These are phyloP conservation scores for Pterocles gutturalis DNA, from an alignment of 2,113 vertebrate species.

Conservation along the genomic window DNA sequence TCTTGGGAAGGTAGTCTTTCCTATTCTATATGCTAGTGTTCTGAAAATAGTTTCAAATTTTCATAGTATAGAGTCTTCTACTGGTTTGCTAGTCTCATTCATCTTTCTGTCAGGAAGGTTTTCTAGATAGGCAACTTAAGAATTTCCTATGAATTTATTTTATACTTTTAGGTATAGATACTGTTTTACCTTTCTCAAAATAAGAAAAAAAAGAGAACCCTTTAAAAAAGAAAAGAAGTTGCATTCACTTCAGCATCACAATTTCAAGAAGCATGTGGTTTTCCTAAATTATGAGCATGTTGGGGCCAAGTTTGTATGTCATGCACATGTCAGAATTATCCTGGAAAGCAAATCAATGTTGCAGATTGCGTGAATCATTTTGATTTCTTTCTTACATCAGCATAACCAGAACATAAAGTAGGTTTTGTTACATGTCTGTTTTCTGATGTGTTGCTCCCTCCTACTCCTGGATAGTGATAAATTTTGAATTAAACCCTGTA, in stretches of 20 bases:
- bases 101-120: neutral
- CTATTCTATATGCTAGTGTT: neutral
- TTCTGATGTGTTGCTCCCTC: neutral
- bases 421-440: neutral
- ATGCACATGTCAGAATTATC: neutral
- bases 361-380: neutral
- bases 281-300: neutral
- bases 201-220: too few relatives aligned
- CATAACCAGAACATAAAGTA: neutral
- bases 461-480: neutral
- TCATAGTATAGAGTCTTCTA: neutral
- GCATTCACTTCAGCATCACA: neutral
- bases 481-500: neutral
- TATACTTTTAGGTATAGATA: neutral
- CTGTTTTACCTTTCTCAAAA: neutral
- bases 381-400: neutral
- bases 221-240: neutral
- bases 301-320: neutral
- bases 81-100: neutral
- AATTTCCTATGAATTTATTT: slow-evolving; percentile 2
- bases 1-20: neutral
- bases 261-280: neutral
- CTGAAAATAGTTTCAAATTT: neutral
- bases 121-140: neutral
- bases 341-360: neutral